Conservation (phyloP, 2,797 vertebrate genomes). For the Gorsachius magnificus region DNA sequence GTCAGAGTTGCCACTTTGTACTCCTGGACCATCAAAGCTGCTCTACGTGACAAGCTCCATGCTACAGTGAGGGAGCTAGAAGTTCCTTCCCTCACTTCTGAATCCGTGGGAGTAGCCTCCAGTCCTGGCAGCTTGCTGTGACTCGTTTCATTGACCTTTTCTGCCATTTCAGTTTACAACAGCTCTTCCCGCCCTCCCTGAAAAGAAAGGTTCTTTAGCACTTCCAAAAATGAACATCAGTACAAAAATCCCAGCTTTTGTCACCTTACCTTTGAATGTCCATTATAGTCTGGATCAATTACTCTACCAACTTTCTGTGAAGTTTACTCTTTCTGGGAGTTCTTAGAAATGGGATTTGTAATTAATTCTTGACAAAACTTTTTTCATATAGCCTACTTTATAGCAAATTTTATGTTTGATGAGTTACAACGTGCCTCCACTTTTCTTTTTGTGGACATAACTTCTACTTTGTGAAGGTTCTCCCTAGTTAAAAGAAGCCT, state of each 20-base stretch:
- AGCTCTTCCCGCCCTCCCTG: background rate
- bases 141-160: too few relatives aligned
- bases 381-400: background rate
- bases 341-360: background rate
- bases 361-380: background rate
- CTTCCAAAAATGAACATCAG: rapidly evolving
- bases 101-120: background rate
- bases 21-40: background rate
- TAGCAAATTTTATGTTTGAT: background rate
- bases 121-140: too few relatives aligned
- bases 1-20: background rate
- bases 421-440: background rate
- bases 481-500: background rate
- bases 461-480: background rate
- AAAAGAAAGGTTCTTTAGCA: background rate
- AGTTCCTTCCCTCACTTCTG: background rate
- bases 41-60: background rate
- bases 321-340: background rate
- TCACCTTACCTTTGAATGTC: background rate
- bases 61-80: background rate
- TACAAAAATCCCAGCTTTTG: background rate
- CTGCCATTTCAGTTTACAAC: background rate
- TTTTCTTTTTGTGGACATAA: background rate
- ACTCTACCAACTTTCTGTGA: background rate
- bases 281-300: background rate